Percentiles rank a stretch among this genome's conserved stretches.
Conservation (phyloP, 2,113 vertebrate genomes). For the Ammodytes dubius region DNA sequence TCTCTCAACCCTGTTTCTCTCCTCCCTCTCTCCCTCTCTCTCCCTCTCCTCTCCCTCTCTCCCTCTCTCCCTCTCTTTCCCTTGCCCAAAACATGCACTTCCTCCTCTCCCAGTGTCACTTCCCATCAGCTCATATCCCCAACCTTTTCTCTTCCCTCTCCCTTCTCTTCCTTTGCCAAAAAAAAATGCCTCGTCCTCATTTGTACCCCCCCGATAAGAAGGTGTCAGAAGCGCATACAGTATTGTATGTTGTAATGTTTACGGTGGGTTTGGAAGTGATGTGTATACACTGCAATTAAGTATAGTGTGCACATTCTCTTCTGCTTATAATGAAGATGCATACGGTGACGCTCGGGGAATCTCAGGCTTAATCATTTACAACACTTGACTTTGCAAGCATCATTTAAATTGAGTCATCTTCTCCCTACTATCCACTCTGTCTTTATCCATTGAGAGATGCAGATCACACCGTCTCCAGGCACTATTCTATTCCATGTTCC, state of each 20-base stretch:
- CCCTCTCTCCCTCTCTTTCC: constrained; percentile 34
- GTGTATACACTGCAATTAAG: neutral
- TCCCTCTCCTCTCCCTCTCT: constrained; percentile 26
- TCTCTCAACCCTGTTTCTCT: constrained; percentile 1
- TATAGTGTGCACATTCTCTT: neutral
- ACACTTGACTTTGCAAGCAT: constrained; percentile 36
- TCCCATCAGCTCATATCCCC: constrained; percentile 57
- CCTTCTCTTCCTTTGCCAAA: constrained; percentile 20
- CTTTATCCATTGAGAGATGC: constrained; percentile 54
- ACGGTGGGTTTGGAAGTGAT: neutral
- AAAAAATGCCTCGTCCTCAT: constrained; percentile 38
- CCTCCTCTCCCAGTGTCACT: constrained; percentile 59
- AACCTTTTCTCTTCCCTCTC: constrained; percentile 7
- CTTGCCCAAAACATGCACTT: constrained; percentile 53
- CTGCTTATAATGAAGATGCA: constrained; percentile 20
- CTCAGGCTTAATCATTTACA: constrained; percentile 50
- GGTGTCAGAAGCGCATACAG: neutral
- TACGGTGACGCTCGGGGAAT: constrained; percentile 14
- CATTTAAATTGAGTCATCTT: constrained; percentile 51
- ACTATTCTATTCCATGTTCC: constrained; percentile 69
- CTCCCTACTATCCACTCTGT: constrained; percentile 21
- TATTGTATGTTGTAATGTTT: constrained; percentile 6
- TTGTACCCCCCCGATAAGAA: constrained; percentile 14
- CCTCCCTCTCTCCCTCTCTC: constrained; percentile 2
- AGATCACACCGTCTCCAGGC: constrained; percentile 58